Evolutionary conservation across 2,797 vertebrate species (phyloP).

Genomic region (Myotis myotis): DNA sequence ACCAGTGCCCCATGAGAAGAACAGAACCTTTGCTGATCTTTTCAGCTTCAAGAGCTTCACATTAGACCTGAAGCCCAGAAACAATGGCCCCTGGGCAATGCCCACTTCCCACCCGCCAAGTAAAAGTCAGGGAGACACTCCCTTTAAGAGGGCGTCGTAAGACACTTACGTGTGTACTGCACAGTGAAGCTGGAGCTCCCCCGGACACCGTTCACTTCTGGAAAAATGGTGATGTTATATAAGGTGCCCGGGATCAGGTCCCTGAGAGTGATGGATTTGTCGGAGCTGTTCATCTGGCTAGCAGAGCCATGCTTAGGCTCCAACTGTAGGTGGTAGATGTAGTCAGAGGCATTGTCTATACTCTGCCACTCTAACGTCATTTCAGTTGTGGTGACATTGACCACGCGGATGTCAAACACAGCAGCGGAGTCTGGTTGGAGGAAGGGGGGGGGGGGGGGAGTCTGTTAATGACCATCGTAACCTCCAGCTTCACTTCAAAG

Average conservation of each 20-base stretch:
- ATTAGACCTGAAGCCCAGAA: neutral
- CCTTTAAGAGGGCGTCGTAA: neutral
- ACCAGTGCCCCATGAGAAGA: neutral
- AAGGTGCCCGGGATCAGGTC: slow-evolving; percentile 33
- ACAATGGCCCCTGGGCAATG: neutral
- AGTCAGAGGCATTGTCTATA: neutral
- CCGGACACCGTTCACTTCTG: neutral
- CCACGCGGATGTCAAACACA: fast-evolving
- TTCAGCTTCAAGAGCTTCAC: neutral
- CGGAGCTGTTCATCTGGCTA: fast-evolving
- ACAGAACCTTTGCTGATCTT: neutral
- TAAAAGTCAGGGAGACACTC: neutral
- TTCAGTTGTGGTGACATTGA: neutral
- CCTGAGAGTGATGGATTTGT: neutral
- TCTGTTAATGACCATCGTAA: neutral
- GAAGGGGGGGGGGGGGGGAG: neutral
- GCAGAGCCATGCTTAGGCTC: neutral
- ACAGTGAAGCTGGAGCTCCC: neutral
- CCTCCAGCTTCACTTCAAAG: neutral
- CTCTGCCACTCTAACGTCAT: slow-evolving; percentile 37
- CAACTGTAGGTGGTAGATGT: neutral
- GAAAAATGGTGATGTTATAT: neutral
- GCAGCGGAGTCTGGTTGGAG: neutral
- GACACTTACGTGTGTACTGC: slow-evolving; percentile 52
- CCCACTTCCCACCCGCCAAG: neutral